Base-by-base conservation (phyloP, 2,113 vertebrate genomes). In the Jaculus jaculus region DNA sequence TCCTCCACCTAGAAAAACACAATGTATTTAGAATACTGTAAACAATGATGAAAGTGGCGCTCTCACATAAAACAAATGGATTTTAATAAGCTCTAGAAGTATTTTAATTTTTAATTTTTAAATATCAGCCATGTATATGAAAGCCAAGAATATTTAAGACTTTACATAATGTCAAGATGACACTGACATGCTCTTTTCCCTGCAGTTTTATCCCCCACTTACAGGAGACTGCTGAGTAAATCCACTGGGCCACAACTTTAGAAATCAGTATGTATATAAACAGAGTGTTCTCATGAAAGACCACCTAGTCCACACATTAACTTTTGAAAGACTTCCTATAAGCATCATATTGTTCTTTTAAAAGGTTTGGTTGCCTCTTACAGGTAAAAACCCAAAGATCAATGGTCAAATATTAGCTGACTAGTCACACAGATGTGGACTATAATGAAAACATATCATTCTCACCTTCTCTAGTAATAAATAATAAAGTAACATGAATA, bases 1-100 rank as follows among this genome's bases (percentile, higher is more conserved):
- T 99, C 99, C 97, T 99, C 99, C 99, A 99, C 99, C 97, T 99
- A 98, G 97, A 51, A 97, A 98, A 97, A 98, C 79, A 89, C 65
- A 97, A 96, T 65, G 80, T 51, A 95, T 94, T 96, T 95, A 96
- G 51, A 97, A 17, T 74, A 89, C 37, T 58, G 84, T 61, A 7
- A 61, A 66, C 95, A 93, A 42, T 87, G 60, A 81, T 61, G 80
- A 90, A 95, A 89, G 72, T 65, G 42, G 3, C 83, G 79, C 26
- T 91, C 82, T 30, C 80, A 20, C 16, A n/a, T 84, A 77, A 91
- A 72, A 90, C 21, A 84, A 6, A 66, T 47, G 77, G 86, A 84
- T 24, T 32, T 65, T 51, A 84, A 10, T 72, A 68, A 66, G 8
- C 21, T 83, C 39, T 80, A 79, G 47, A 32, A 71, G 30, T 60